A percentile compares a stretch with the other conserved stretches of the same genome.
These are phyloP conservation scores for Malurus melanocephalus DNA, from an alignment of 2,113 vertebrate species.

Conservation along the genomic window DNA sequence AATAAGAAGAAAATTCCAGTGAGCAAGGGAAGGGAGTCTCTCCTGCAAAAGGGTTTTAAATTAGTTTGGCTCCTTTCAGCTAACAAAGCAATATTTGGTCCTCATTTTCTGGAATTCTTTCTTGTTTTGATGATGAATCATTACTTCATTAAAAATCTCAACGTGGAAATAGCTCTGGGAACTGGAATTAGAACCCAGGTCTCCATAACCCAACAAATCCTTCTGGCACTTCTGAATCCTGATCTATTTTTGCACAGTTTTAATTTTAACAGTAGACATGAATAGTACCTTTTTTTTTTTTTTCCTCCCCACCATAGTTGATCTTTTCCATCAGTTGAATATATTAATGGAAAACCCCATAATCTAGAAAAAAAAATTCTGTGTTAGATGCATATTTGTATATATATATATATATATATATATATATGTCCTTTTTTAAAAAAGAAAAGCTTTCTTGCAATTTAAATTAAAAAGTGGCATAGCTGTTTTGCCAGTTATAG, in stretches of 20 bases:
- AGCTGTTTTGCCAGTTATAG: background rate
- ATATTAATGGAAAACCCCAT: background rate
- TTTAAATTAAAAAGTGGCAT: background rate
- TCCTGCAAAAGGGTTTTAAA: background rate
- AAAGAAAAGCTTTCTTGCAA: background rate
- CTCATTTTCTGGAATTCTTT: background rate
- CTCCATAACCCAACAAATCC: background rate
- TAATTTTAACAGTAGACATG: background rate
- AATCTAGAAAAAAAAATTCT: background rate
- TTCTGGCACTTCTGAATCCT: background rate
- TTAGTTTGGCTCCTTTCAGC: background rate
- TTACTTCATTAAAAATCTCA: background rate
- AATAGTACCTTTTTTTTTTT: background rate
- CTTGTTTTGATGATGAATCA: background rate
- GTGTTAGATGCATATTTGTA: accelerated
- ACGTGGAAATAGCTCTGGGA: background rate
- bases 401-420: background rate
- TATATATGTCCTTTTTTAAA: background rate
- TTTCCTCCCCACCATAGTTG: accelerated
- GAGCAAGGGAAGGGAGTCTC: background rate
- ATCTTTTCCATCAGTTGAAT: background rate
- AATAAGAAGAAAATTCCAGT: background rate
- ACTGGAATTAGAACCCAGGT: background rate
- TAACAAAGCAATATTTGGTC: background rate
- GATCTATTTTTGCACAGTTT: background rate